Base-by-base conservation (phyloP, 2,888 invertebrate genomes). In the Eupithecia abbreviata region DNA sequence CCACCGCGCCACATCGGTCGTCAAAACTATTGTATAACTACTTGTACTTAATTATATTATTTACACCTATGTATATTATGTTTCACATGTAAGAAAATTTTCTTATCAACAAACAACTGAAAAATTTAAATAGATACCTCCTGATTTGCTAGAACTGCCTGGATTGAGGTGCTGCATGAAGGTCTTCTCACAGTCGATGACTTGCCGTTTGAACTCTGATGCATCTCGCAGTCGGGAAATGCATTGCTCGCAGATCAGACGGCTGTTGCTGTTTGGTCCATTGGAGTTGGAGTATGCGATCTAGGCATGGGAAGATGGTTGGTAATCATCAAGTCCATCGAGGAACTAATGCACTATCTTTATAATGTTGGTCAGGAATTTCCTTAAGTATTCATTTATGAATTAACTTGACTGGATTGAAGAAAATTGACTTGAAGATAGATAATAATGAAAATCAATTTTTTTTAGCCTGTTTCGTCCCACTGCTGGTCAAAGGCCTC, bases 191-290 rank as follows among this genome's bases (percentile, higher is more conserved):
- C 94, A 94, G 83, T 94, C 93, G 42, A 86, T 84, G 6, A 95
- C 94, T 78, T 95, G 95, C 0, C 91, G 80, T 80, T 89, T 93
- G 87, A 95, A 95, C 82, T 94, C 93, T 0, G 92, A 84, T 0
- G 95, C 94, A 73, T 95, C 94, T 0, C 95, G 88, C 0, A 95
- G 84, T 58, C 94, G 83, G 0, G 94, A 89, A 80, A 95, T 95
- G 81, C 95, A 95, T 0, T 91, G 89, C 84, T 95, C 95, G 77
- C 95, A 94, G 76, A 95, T 94, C 3, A 95, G 85, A 2, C 95
- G 89, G 45, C 93, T 94, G 79, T 93, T 92, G 83, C 94, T 93
- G 83, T 93, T 93, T 0, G 93, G 93, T 0, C 93, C 94, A 0
- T 90, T 89, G 0, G 93, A 89, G 73, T 91, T 88, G 0, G 94